A percentile compares a stretch with the other conserved stretches of the same genome.
These are phyloP conservation scores for Sinopyrophorus schimmeli DNA, from an alignment of 2,888 invertebrate species.

Conservation along the genomic window DNA sequence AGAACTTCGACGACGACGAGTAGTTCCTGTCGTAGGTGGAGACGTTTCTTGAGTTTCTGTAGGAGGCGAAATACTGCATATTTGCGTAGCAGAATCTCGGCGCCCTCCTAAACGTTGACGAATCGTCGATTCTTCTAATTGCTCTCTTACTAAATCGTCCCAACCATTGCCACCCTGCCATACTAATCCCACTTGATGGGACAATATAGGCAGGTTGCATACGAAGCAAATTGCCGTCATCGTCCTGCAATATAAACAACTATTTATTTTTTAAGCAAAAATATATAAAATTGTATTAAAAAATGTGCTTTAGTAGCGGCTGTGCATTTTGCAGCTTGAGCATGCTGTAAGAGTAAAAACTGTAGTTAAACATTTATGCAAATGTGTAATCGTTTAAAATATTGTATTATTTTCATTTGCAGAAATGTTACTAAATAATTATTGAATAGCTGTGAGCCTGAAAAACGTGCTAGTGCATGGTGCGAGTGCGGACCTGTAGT, in stretches of 20 bases:
- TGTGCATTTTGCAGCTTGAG: constrained; percentile 33
- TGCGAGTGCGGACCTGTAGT: constrained; percentile 55
- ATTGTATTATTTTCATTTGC: too few species aligned
- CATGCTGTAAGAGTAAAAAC: constrained; percentile 33
- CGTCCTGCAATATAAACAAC: constrained; percentile 66
- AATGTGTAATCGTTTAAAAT: too few species aligned
- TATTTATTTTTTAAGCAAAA: not conserved
- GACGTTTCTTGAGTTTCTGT: constrained; percentile 72
- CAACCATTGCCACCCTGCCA: constrained; percentile 95
- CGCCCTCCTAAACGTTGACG: constrained; percentile 83
- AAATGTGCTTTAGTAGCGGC: constrained; percentile 27
- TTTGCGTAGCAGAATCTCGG: constrained; percentile 89
- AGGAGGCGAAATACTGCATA: constrained; percentile 81
- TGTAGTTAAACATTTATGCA: too few species aligned
- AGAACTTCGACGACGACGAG: constrained; percentile 78
- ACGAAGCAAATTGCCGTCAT: constrained; percentile 96
- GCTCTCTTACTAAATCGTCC: constrained; percentile 89
- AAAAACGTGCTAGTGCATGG: constrained; percentile 36
- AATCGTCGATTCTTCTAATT: constrained; percentile 83
- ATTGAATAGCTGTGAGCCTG: constrained; percentile 29
- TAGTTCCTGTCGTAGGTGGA: constrained; percentile 64
- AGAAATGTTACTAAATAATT: too few species aligned
- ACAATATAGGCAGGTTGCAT: constrained; percentile 92
- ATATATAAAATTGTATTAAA: constrained; percentile 1
- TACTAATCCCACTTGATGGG: constrained; percentile 90